A percentile compares a stretch with the other conserved stretches of the same genome.
These are phyloP conservation scores for Coptodon rendalli DNA, from an alignment of 2,113 vertebrate genomes.

Conservation along the genomic window DNA sequence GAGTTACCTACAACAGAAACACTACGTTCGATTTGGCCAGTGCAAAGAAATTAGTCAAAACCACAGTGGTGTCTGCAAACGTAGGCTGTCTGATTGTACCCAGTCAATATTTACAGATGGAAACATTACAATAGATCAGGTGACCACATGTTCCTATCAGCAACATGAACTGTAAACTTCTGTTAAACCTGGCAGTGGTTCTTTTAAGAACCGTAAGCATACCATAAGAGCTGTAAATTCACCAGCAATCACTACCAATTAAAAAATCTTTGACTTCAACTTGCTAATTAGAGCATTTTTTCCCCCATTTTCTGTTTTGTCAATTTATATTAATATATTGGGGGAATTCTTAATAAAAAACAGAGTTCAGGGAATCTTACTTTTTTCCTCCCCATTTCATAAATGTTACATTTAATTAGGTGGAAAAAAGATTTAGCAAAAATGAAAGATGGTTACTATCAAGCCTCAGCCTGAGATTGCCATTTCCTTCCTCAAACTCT, in stretches of 20 bases:
- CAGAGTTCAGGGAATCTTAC: not conserved
- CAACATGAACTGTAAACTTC: not conserved
- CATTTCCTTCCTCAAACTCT: not conserved
- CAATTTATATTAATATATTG: not conserved
- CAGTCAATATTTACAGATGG: not conserved
- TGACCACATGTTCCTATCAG: not conserved
- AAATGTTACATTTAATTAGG: not conserved
- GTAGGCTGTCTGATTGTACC: not conserved
- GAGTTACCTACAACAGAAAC: slow-evolving; percentile 76
- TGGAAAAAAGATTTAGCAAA: not conserved
- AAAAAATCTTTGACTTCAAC: not conserved
- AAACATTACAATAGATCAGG: not conserved
- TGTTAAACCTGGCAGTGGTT: not conserved
- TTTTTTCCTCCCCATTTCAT: not conserved
- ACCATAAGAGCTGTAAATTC: not conserved
- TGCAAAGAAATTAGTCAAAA: not conserved
- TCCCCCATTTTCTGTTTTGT: not conserved
- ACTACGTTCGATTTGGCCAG: not conserved
- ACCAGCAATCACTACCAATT: not conserved
- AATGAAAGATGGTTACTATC: not conserved
- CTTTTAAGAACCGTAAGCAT: not conserved
- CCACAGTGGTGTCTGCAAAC: not conserved
- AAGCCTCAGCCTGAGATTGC: not conserved
- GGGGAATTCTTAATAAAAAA: not conserved
- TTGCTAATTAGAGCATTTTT: not conserved